Conservation (phyloP, 2,888 invertebrate species). For the Drosophila subsilvestris region DNA sequence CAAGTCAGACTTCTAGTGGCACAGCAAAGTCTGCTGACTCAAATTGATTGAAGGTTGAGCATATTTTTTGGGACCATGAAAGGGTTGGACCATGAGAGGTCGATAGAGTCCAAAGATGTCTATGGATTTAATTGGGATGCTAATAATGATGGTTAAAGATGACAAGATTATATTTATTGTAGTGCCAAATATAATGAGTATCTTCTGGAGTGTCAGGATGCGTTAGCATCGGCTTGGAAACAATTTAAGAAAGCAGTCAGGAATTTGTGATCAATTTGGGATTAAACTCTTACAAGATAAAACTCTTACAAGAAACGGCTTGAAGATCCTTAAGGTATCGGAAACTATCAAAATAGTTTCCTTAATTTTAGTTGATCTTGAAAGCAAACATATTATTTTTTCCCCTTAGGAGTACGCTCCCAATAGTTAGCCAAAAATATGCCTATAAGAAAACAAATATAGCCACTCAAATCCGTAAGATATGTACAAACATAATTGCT, state of each 20-base stretch:
- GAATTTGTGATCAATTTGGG: too few relatives aligned
- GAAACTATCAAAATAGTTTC: too few relatives aligned
- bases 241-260: too few relatives aligned
- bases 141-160: neutral
- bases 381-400: neutral
- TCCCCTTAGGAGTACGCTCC: neutral
- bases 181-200: too few relatives aligned
- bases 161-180: neutral
- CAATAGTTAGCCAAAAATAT: neutral
- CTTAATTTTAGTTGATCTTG: neutral
- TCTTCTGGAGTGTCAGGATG: neutral
- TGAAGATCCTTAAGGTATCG: accelerated
- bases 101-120: too few relatives aligned
- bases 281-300: too few relatives aligned
- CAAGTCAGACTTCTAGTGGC: neutral
- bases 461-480: slow-evolving; percentile 5
- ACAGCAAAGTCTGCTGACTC: neutral
- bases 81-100: too few relatives aligned
- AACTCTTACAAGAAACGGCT: too few relatives aligned
- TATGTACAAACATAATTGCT: slow-evolving; percentile 31
- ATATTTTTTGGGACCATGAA: neutral
- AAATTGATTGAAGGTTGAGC: neutral
- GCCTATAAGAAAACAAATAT: slow-evolving; percentile 3
- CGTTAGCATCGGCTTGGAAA: too few relatives aligned
- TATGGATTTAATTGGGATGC: neutral